Evolutionary conservation across 1,140 invertebrate genomes (phyloP).

Genomic region (Scaptodrosophila lebanonensis): DNA sequence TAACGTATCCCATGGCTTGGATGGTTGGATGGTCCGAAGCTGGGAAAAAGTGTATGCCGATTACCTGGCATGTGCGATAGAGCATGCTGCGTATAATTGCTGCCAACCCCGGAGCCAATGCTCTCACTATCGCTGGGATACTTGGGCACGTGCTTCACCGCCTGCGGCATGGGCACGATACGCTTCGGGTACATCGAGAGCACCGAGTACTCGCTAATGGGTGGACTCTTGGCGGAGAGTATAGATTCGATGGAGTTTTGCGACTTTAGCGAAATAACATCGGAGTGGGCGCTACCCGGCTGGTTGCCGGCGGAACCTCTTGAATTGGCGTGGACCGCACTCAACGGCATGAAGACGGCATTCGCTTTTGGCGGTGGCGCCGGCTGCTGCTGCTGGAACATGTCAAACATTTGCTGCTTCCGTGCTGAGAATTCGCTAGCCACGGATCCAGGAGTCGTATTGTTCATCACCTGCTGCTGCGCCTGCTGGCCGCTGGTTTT

Average conservation of each 20-base stretch:
- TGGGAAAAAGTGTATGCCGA: slow-evolving; percentile 68
- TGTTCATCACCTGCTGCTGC: slow-evolving; percentile 64
- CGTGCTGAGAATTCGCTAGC: slow-evolving; percentile 59
- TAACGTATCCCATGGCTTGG: slow-evolving; percentile 38
- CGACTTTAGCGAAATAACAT: slow-evolving; percentile 73
- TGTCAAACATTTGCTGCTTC: slow-evolving; percentile 69
- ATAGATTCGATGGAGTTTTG: slow-evolving; percentile 76
- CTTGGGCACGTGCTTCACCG: slow-evolving; percentile 80
- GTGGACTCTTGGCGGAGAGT: slow-evolving; percentile 70
- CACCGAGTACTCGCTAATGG: slow-evolving; percentile 55
- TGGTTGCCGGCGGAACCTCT: slow-evolving; percentile 22
- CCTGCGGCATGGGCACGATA: slow-evolving; percentile 52
- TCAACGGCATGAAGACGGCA: slow-evolving; percentile 57
- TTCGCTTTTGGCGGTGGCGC: slow-evolving; percentile 40
- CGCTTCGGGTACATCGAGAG: slow-evolving; percentile 49
- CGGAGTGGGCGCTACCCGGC: slow-evolving; percentile 36
- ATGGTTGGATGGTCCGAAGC: slow-evolving; percentile 46
- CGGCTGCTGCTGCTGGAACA: slow-evolving; percentile 52
- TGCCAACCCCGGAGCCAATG: slow-evolving; percentile 78
- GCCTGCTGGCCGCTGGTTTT: slow-evolving; percentile 74
- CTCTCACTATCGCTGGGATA: slow-evolving; percentile 81
- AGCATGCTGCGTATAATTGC: slow-evolving; percentile 15
- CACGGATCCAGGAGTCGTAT: slow-evolving; percentile 12
- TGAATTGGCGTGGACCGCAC: slow-evolving; percentile 29
- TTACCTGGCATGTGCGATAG: slow-evolving; percentile 38